Evolutionary conservation across 1,140 invertebrate genomes (phyloP).

Genomic region (Hormaphis cornu): DNA sequence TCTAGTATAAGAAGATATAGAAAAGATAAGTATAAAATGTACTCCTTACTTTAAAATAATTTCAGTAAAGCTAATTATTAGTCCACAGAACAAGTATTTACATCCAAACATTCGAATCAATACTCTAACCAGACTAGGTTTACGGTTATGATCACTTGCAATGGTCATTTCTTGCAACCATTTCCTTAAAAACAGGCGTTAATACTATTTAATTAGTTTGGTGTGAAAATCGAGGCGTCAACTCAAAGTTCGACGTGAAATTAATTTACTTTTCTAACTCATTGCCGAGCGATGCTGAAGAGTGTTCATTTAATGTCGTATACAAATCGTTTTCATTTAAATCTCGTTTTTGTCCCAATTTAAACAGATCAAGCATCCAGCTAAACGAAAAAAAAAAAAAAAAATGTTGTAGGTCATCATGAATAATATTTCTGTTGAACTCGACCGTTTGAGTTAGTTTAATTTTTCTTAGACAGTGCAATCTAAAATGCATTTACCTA

Average conservation of each 20-base stretch:
- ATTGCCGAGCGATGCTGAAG: conserved; percentile 48
- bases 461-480: not conserved
- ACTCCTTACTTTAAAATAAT: conserved; percentile 41
- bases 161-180: conserved; percentile 39
- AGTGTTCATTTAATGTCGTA: conserved; percentile 55
- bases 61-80: conserved; percentile 47
- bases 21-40: not conserved
- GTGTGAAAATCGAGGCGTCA: not conserved
- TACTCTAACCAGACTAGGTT: conserved; percentile 48
- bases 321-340: conserved; percentile 60
- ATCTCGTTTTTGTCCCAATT: conserved; percentile 56
- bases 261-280: conserved; percentile 43
- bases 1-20: not conserved
- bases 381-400: conserved; percentile 41
- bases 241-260: not conserved
- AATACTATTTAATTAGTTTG: not conserved
- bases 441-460: not conserved
- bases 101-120: conserved; percentile 48
- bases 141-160: conserved; percentile 38
- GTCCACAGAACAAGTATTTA: conserved; percentile 45
- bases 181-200: conserved; percentile 33
- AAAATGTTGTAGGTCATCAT: not conserved
- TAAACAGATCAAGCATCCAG: conserved; percentile 57
- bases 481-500: conserved; percentile 45
- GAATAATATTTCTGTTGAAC: not conserved